Percentiles rank a stretch among this genome's conserved stretches.
Conservation (phyloP, 2,113 vertebrate species). For the Leuciscus idus region DNA sequence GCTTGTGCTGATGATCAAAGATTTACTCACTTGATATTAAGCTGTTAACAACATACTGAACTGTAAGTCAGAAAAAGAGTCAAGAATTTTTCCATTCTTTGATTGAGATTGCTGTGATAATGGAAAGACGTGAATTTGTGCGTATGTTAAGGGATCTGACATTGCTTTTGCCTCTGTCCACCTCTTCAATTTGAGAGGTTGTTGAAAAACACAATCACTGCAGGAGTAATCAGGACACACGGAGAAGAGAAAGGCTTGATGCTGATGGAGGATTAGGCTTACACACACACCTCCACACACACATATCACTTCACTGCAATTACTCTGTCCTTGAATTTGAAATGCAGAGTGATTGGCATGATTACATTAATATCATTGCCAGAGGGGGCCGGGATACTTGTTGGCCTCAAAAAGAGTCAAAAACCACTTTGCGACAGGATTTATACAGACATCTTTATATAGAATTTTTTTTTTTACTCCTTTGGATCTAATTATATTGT, state of each 20-base stretch:
- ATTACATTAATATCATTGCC: background rate
- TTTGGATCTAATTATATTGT: background rate
- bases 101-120: background rate
- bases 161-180: background rate
- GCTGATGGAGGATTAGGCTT: background rate
- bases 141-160: background rate
- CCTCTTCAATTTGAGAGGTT: slow-evolving; percentile 16
- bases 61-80: background rate
- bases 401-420: background rate
- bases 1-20: background rate
- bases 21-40: background rate
- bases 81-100: background rate
- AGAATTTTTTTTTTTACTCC: background rate
- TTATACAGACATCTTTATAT: background rate
- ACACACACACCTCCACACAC: background rate
- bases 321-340: slow-evolving; percentile 21
- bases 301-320: slow-evolving; percentile 26
- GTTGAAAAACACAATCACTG: slow-evolving; percentile 23
- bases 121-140: background rate
- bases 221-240: slow-evolving; percentile 20
- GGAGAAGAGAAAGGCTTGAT: slow-evolving; percentile 2
- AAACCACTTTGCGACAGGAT: background rate
- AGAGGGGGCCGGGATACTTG: background rate
- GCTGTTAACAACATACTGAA: background rate
- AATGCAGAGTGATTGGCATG: slow-evolving; percentile 34